These are phyloP conservation scores for Drosophila testacea DNA, from an alignment of 2,888 invertebrate genomes.

Conservation along the genomic window DNA sequence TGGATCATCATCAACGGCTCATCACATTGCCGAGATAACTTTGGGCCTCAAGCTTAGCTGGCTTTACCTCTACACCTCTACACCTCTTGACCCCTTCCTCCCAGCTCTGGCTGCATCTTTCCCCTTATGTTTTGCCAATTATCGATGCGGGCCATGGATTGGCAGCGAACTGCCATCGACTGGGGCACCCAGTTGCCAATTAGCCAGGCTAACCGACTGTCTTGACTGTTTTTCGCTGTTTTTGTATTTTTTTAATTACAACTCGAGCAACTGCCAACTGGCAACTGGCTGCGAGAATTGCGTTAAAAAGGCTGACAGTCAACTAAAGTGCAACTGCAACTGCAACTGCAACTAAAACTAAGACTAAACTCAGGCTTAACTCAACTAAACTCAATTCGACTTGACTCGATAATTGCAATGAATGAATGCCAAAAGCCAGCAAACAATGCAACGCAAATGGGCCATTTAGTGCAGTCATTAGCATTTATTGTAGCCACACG, in stretches of 20 bases:
- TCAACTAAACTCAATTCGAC: constrained; percentile 4
- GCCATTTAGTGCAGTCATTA: constrained; percentile 75
- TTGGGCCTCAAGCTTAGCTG: not conserved
- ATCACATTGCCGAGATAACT: constrained; percentile 10
- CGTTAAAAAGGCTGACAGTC: constrained; percentile 27
- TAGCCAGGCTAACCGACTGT: constrained; percentile 49
- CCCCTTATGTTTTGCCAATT: constrained; percentile 43
- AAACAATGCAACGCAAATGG: constrained; percentile 67
- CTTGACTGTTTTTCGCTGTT: constrained; percentile 5
- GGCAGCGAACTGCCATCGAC: constrained; percentile 42
- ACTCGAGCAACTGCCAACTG: constrained; percentile 32
- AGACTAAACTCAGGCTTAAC: constrained; percentile 5
- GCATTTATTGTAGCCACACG: constrained; percentile 72
- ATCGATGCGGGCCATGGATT: constrained; percentile 58
- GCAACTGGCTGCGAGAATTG: constrained; percentile 28
- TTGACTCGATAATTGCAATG: constrained; percentile 68
- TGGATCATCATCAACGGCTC: constrained; percentile 24
- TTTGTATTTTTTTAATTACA: constrained; percentile 64
- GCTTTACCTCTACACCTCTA: not conserved
- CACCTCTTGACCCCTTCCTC: not conserved
- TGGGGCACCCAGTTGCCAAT: constrained; percentile 71
- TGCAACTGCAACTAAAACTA: constrained; percentile 22
- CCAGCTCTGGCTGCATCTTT: not conserved
- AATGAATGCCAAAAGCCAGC: constrained; percentile 69
- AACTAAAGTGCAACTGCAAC: constrained; percentile 10